Conservation (phyloP, 2,113 vertebrate genomes). For the Ctenomys sociabilis region DNA sequence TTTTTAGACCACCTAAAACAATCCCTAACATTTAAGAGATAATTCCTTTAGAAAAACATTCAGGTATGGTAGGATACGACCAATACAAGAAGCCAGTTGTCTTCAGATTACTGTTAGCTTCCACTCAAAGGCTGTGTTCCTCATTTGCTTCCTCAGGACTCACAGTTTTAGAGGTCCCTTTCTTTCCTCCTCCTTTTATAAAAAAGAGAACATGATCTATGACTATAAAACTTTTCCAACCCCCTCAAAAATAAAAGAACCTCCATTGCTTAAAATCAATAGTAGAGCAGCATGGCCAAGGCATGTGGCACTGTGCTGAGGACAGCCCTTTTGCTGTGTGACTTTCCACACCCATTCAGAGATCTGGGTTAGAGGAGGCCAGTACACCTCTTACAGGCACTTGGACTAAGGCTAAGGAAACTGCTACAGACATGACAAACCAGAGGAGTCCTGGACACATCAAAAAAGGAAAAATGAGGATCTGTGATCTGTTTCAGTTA, state of each 20-base stretch:
- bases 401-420: not conserved
- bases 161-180: not conserved
- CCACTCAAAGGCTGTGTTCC: not conserved
- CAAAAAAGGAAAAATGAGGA: slow-evolving; percentile 3
- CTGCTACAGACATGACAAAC: not conserved
- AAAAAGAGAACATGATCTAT: not conserved
- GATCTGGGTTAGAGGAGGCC: slow-evolving; percentile 38
- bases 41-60: slow-evolving; percentile 35
- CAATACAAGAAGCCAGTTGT: not conserved
- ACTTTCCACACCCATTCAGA: slow-evolving; percentile 59
- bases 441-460: not conserved
- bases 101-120: not conserved
- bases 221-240: not conserved
- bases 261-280: not conserved
- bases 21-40: not conserved
- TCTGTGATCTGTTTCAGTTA: slow-evolving; percentile 37
- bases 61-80: not conserved
- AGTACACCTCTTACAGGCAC: not conserved
- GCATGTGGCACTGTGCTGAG: slow-evolving; percentile 4
- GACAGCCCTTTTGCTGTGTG: not conserved
- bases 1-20: slow-evolving; percentile 11
- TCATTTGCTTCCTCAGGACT: not conserved
- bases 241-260: not conserved
- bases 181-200: not conserved
- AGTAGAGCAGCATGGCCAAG: slow-evolving; percentile 1